Evolutionary conservation across 2,888 invertebrate species (phyloP).

Genomic region (Unio pictorum): DNA sequence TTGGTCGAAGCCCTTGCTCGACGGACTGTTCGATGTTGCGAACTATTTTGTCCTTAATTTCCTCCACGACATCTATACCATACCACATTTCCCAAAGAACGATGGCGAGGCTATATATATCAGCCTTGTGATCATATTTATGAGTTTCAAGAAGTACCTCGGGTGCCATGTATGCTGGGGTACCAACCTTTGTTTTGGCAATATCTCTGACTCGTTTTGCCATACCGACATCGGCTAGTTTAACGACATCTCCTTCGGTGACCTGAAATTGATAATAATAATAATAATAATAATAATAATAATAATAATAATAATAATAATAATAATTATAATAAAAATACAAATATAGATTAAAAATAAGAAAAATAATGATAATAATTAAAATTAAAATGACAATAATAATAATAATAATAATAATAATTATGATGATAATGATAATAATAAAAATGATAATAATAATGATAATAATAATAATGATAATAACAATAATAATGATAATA

Average conservation of each 20-base stretch:
- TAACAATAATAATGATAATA: not conserved
- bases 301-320: too few species aligned
- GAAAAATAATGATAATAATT: too few species aligned
- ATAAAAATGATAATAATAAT: too few species aligned
- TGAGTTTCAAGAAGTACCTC: slow-evolving; percentile 45
- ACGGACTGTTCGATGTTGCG: slow-evolving; percentile 28
- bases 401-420: not conserved
- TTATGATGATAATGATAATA: too few species aligned
- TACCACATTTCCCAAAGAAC: slow-evolving; percentile 63
- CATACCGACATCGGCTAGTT: slow-evolving; percentile 58
- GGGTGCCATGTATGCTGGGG: slow-evolving; percentile 57
- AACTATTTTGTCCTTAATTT: slow-evolving; percentile 28
- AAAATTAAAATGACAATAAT: not conserved
- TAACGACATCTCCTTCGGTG: slow-evolving; percentile 24
- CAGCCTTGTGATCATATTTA: slow-evolving; percentile 45
- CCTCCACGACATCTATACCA: slow-evolving; percentile 46
- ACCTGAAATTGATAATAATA: slow-evolving; percentile 2
- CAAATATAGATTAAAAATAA: too few species aligned
- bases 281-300: not conserved
- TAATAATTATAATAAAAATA: not conserved
- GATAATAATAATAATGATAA: not conserved
- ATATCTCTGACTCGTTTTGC: slow-evolving; percentile 51
- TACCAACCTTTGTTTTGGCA: slow-evolving; percentile 43
- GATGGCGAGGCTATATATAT: slow-evolving; percentile 48
- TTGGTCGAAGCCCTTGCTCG: slow-evolving; percentile 44